Base-by-base conservation (phyloP, 2,888 invertebrate genomes). In the Molanna angustata region DNA sequence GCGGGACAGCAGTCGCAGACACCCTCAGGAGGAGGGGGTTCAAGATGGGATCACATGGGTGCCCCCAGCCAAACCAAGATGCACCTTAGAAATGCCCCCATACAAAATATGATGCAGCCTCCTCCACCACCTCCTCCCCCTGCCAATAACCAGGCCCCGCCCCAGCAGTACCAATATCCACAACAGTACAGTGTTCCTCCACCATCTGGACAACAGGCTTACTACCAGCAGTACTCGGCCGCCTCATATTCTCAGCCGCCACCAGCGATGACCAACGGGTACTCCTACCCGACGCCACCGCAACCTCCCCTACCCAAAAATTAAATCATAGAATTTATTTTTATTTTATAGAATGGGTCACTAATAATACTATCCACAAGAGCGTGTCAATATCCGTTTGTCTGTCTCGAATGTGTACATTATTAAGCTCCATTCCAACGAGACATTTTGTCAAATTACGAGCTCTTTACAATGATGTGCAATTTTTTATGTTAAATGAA, bases 281-380 rank as follows among this genome's bases (percentile, higher is more conserved):
- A 54, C 17, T 21, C 53, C 2, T 49, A 42, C 32, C 22, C 49
- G 1, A 41, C 20, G 20, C 50, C 53, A 2, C 49, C 37, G 19
- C 59, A 54, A 20, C 57, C 59, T 7, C 57, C 59, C 14, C 43
- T 57, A 41, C 55, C 57, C 14, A 57, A 55, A 33, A 59, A 59
- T 49, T 59, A 40, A 57, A 11, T 13, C 21, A 3, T 7, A n/a
- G 13, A 4, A 13, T 13, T 35, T 35, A 13, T 6, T 6, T 27
- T 27, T 7, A 27, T n/a, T n/a, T n/a, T n/a, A n/a, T n/a, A n/a
- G n/a, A n/a, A n/a, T n/a, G n/a, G n/a, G n/a, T n/a, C n/a, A n/a
- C n/a, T n/a, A n/a, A n/a, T n/a, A n/a, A n/a, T n/a, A n/a, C n/a
- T n/a, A n/a, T n/a, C n/a, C n/a, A n/a, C n/a, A n/a, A n/a, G n/a